A percentile compares a stretch with the other conserved stretches of the same genome.
These are phyloP conservation scores for Scalopus aquaticus DNA, from an alignment of 2,113 vertebrate genomes.

Conservation along the genomic window DNA sequence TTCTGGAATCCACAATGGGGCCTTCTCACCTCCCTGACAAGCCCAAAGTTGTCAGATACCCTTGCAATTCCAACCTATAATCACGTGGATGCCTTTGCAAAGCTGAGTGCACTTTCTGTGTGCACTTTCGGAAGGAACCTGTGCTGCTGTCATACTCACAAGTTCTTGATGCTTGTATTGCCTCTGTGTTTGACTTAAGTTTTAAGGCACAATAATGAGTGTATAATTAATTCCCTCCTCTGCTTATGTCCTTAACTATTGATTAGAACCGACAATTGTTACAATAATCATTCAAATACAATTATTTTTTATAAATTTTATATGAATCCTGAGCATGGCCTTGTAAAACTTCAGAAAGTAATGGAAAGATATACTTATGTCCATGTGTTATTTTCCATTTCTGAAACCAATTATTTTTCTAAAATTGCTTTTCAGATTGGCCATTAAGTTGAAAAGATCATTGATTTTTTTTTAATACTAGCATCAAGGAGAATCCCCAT, in stretches of 20 bases:
- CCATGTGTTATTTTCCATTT: conserved; percentile 53
- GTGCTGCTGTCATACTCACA: not conserved
- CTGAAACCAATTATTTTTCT: conserved; percentile 77
- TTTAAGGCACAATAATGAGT: not conserved
- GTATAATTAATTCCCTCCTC: conserved; percentile 50
- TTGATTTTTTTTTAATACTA: conserved; percentile 69
- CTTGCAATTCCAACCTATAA: rapidly evolving
- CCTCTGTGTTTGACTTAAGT: conserved; percentile 19
- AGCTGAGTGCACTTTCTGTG: rapidly evolving
- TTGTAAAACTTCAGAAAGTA: conserved; percentile 60
- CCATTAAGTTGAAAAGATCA: conserved; percentile 77
- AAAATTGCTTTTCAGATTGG: conserved; percentile 79
- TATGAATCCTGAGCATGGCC: conserved; percentile 52
- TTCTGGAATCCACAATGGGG: not conserved
- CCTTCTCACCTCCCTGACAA: not conserved
- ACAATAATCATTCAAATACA: conserved; percentile 53
- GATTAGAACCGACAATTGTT: conserved; percentile 55
- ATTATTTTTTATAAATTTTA: conserved; percentile 63
- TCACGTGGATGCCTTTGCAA: not conserved
- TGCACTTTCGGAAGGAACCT: not conserved
- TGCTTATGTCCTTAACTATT: conserved; percentile 65
- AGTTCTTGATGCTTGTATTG: not conserved
- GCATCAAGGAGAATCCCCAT: conserved; percentile 61
- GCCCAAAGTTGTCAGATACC: no score
- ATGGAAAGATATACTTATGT: not conserved